Evolutionary conservation across 2,888 invertebrate genomes (phyloP), one percentile per base, ranked within the genome.

Genomic region (Prosapia bicincta): DNA sequence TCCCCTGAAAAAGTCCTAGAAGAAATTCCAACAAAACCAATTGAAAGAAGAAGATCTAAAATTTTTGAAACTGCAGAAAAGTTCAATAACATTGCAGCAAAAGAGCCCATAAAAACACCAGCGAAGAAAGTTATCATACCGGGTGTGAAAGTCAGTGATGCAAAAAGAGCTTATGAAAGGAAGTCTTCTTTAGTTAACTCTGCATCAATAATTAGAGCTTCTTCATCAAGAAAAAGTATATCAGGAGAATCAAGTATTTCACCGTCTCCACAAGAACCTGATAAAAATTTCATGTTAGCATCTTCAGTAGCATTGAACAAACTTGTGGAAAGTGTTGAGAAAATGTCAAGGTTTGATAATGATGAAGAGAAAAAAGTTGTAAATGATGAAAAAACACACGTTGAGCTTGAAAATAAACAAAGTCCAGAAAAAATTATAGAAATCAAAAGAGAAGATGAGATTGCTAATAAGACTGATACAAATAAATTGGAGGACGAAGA

Each of bases 131-230:
- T 94, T 71, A 90, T 93, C 79, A 92, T 95, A 83, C 93, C 94
- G 30, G 88, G 89, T 32, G 93, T 94, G 20, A 95, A 93, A 83
- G 95, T 96, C 0, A 94, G 93, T 72, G 95, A 93, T 83, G 95
- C 93, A 81, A 95, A 95, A 81, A 92, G 93, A 81, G 94, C 93
- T 81, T 96, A 94, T 83, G 95, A 96, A 84, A 88, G 93, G 73
- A 91, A 92, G 91, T 70, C 86, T 91, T 65, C 84, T 82, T 3
- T 87, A 86, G 77, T 78, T 7, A 76, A 76, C 68, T 81, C 83
- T 24, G 81, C 85, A 13, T 84, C 85, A 75, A 81, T 85, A 26
- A 83, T 83, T 71, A 83, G 69, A 68, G 69, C 54, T n/a, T 77
- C 77, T 23, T 32, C 69, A 32, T 77, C 77, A 15, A 67, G 74